Evolutionary conservation across 2,888 invertebrate genomes (phyloP).

Genomic region (Drosophila macrospina): DNA sequence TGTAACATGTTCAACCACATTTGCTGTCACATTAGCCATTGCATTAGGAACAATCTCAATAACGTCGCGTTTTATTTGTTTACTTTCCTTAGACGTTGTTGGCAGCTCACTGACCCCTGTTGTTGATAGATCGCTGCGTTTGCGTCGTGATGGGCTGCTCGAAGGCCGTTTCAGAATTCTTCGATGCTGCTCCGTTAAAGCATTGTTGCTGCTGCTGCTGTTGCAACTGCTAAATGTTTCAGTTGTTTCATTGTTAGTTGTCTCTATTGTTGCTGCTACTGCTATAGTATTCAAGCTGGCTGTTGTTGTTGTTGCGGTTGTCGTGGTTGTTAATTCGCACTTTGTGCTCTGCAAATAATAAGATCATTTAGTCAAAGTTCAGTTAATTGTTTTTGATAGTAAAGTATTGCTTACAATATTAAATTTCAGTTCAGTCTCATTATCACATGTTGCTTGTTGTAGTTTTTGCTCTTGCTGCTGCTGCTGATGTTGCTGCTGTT

Average conservation of each 20-base stretch:
- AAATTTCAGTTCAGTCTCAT: constrained; percentile 76
- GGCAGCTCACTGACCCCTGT: constrained; percentile 42
- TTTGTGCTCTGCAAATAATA: constrained; percentile 66
- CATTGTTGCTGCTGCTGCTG: constrained; percentile 46
- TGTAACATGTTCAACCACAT: constrained; percentile 57
- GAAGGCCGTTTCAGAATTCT: constrained; percentile 76
- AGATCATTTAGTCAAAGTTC: background rate
- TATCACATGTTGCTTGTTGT: constrained; percentile 78
- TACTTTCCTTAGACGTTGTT: constrained; percentile 69
- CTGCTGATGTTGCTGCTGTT: constrained; percentile 59
- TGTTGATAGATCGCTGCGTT: constrained; percentile 49
- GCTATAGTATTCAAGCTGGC: constrained; percentile 17
- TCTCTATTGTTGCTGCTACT: constrained; percentile 21
- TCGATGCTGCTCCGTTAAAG: constrained; percentile 66
- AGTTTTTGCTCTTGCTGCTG: constrained; percentile 40
- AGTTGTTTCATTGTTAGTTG: constrained; percentile 39
- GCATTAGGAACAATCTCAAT: constrained; percentile 62
- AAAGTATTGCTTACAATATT: constrained; percentile 58
- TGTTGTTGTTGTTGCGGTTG: constrained; percentile 35
- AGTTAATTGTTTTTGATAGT: too few relatives aligned
- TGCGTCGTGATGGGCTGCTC: constrained; percentile 68
- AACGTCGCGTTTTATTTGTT: constrained; percentile 69
- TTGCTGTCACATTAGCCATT: constrained; percentile 17
- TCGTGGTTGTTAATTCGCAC: constrained; percentile 58
- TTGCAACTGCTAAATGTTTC: constrained; percentile 33